Percentiles rank a stretch among this genome's conserved stretches.
These are phyloP conservation scores for Recurvirostra avosetta DNA, from an alignment of 2,113 vertebrate species.

Conservation along the genomic window DNA sequence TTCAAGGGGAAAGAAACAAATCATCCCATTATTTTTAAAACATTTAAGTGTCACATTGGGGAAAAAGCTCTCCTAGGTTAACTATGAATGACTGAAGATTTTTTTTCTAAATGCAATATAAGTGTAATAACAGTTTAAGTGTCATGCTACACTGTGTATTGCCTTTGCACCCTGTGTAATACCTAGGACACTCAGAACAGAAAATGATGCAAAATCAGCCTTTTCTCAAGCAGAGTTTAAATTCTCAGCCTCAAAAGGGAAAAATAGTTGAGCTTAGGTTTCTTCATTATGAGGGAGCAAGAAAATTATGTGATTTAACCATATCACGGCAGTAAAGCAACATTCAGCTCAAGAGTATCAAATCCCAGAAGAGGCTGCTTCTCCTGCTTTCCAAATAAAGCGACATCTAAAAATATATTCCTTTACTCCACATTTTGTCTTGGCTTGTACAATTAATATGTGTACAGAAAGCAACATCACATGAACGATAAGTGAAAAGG, in stretches of 20 bases:
- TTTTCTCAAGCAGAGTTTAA: constrained; percentile 68
- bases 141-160: constrained; percentile 18
- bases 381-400: constrained; percentile 25
- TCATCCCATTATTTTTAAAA: constrained; percentile 56
- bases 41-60: constrained; percentile 50
- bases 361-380: background rate
- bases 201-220: constrained; percentile 60
- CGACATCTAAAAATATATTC: constrained; percentile 8
- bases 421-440: constrained; percentile 2
- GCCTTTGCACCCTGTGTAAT: constrained; percentile 68
- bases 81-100: constrained; percentile 57
- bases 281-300: constrained; percentile 50
- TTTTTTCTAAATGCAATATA: constrained; percentile 55
- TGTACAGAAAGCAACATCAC: background rate
- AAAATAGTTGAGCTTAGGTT: constrained; percentile 32
- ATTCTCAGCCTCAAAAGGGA: constrained; percentile 52
- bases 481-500: background rate
- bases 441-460: background rate
- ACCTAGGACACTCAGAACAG: constrained; percentile 55
- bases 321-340: constrained; percentile 24
- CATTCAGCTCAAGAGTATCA: background rate
- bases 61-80: constrained; percentile 46
- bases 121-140: constrained; percentile 53
- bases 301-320: constrained; percentile 62
- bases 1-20: constrained; percentile 54